These are phyloP conservation scores for Alethe castanea DNA, from an alignment of 2,113 vertebrate genomes.

Conservation along the genomic window DNA sequence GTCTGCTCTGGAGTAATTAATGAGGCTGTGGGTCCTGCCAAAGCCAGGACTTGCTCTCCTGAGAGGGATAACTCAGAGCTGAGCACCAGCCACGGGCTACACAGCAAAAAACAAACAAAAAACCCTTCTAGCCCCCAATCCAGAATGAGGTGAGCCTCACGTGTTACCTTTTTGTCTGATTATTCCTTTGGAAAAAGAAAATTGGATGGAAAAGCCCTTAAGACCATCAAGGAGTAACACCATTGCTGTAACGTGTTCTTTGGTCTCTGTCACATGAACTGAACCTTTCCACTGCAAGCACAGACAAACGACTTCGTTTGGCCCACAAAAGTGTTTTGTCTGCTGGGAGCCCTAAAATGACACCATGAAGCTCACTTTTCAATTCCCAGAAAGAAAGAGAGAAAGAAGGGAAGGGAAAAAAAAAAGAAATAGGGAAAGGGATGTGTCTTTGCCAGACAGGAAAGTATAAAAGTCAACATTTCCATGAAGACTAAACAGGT, in stretches of 20 bases:
- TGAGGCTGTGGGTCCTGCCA: not conserved
- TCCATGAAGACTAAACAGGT: slow-evolving; percentile 70
- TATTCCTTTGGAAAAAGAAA: not conserved
- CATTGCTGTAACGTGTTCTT: not conserved
- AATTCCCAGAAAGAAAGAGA: slow-evolving; percentile 16
- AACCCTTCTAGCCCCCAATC: not conserved
- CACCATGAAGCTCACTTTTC: not conserved
- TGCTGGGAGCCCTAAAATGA: slow-evolving; percentile 30
- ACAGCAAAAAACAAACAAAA: not conserved
- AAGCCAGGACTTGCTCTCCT: not conserved
- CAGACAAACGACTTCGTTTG: slow-evolving; percentile 17
- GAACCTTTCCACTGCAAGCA: not conserved
- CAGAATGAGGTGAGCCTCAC: not conserved
- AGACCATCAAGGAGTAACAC: not conserved
- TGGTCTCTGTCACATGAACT: not conserved
- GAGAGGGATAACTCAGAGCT: not conserved
- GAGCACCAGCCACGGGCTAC: not conserved
- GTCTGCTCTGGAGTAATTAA: not conserved
- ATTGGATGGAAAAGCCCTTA: not conserved
- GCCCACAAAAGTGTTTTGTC: slow-evolving; percentile 15
- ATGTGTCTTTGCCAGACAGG: slow-evolving; percentile 59
- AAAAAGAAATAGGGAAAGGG: not conserved
- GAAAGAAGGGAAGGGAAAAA: not conserved
- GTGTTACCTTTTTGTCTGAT: not conserved
- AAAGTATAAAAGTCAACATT: slow-evolving; percentile 64